phyloP scores from a whole-genome alignment of 2,888 invertebrate species.

The Trilocha varians region DNA sequence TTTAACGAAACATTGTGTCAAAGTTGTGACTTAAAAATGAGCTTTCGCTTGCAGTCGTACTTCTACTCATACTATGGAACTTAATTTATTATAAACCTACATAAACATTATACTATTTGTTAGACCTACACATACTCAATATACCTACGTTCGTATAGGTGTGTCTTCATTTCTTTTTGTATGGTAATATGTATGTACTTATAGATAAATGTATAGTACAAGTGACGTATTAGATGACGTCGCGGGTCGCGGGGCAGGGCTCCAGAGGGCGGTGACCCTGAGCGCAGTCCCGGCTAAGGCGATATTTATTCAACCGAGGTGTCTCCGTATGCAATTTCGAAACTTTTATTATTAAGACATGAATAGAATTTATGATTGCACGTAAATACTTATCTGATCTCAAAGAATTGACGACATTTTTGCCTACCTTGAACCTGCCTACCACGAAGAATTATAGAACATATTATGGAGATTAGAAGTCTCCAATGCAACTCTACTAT shows the following conservation, averaged over 20 bases:
- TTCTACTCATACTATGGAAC: no score
- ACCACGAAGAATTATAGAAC: no score
- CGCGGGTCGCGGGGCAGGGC: slow-evolving; percentile 17
- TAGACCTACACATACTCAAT: no score
- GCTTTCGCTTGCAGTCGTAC: no score
- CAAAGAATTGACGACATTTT: no score
- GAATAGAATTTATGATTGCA: slow-evolving; percentile 2
- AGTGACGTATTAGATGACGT: slow-evolving; percentile 56
- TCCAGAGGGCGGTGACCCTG: slow-evolving; percentile 11
- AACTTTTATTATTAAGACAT: slow-evolving; percentile 13
- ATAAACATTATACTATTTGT: no score
- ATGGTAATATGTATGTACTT: not conserved
- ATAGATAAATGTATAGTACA: not conserved
- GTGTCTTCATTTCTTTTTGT: not conserved
- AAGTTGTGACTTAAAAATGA: no score
- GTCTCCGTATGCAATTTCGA: slow-evolving; percentile 19
- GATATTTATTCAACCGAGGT: slow-evolving; percentile 36
- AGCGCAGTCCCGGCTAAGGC: slow-evolving; percentile 24
- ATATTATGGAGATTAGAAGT: no score
- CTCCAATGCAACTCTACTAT: no score
- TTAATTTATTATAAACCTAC: no score
- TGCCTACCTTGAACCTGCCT: no score
- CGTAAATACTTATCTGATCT: not conserved
- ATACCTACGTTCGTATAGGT: not conserved
- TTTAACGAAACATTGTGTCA: no score